Percentiles rank a stretch among this genome's conserved stretches.
These are phyloP conservation scores for Meliscaeva auricollis DNA, from an alignment of 2,888 invertebrate genomes.

Conservation along the genomic window DNA sequence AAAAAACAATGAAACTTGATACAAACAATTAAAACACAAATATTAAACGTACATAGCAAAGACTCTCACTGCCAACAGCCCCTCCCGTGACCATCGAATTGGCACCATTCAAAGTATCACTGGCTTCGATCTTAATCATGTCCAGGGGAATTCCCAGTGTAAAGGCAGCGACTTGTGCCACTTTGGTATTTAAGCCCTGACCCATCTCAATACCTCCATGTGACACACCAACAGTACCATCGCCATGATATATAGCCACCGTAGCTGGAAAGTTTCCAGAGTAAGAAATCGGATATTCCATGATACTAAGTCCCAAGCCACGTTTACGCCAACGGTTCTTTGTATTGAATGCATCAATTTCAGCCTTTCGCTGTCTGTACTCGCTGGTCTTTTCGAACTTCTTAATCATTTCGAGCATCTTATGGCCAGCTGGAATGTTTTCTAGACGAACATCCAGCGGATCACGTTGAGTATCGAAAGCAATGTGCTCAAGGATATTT, in stretches of 20 bases:
- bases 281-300: constrained; percentile 87
- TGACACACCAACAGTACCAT: constrained; percentile 89
- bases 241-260: constrained; percentile 88
- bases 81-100: constrained; percentile 90
- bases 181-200: constrained; percentile 90
- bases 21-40: no score
- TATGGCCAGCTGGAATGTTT: constrained; percentile 84
- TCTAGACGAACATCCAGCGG: constrained; percentile 86
- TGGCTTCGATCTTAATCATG: constrained; percentile 88
- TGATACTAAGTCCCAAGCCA: constrained; percentile 88
- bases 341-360: constrained; percentile 87
- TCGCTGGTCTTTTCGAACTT: constrained; percentile 85
- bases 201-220: constrained; percentile 92
- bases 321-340: constrained; percentile 92
- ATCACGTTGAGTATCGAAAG: constrained; percentile 85
- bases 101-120: constrained; percentile 87
- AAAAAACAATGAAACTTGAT: neutral
- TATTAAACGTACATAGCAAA: constrained; percentile 85
- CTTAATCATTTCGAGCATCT: constrained; percentile 85
- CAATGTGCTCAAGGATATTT: constrained; percentile 88
- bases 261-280: constrained; percentile 86
- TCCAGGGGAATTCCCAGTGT: constrained; percentile 89
- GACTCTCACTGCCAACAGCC: constrained; percentile 89
- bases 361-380: constrained; percentile 85
- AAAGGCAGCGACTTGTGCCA: constrained; percentile 90